Conservation (phyloP, 2,113 vertebrate species). For the Rallus limicola region DNA sequence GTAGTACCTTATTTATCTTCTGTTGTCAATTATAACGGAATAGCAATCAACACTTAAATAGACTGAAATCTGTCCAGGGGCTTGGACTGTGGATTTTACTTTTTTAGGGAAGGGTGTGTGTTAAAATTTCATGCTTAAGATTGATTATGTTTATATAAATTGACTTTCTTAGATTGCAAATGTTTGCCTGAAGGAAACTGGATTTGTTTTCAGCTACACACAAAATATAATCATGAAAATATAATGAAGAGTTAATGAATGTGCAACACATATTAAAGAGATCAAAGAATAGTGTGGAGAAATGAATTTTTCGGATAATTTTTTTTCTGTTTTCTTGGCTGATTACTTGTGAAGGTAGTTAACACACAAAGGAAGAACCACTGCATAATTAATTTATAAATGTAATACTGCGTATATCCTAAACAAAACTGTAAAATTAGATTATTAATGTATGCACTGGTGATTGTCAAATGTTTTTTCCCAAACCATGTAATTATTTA, state of each 20-base stretch:
- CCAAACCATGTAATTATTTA: constrained; percentile 61
- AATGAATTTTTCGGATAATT: constrained; percentile 35
- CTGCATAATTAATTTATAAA: constrained; percentile 56
- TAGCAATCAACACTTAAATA: background rate
- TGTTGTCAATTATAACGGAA: background rate
- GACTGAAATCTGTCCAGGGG: background rate
- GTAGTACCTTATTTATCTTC: background rate
- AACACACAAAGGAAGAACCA: constrained; percentile 52
- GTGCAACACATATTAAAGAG: constrained; percentile 19
- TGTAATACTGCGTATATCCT: background rate
- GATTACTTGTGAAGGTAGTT: constrained; percentile 64
- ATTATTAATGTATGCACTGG: constrained; percentile 56
- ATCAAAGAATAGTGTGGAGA: constrained; percentile 53
- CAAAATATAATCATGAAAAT: constrained; percentile 68
- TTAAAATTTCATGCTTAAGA: constrained; percentile 61
- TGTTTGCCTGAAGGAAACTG: constrained; percentile 57
- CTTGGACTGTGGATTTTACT: background rate
- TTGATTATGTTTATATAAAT: constrained; percentile 68
- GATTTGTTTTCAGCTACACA: constrained; percentile 47
- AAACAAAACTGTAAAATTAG: constrained; percentile 60
- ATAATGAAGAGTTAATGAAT: constrained; percentile 71
- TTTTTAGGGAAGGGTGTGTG: background rate
- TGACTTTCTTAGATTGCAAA: constrained; percentile 59
- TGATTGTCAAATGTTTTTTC: constrained; percentile 45
- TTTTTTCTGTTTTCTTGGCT: constrained; percentile 30